Base-by-base conservation (phyloP, 2,113 vertebrate species). In the Pyxicephalus adspersus region DNA sequence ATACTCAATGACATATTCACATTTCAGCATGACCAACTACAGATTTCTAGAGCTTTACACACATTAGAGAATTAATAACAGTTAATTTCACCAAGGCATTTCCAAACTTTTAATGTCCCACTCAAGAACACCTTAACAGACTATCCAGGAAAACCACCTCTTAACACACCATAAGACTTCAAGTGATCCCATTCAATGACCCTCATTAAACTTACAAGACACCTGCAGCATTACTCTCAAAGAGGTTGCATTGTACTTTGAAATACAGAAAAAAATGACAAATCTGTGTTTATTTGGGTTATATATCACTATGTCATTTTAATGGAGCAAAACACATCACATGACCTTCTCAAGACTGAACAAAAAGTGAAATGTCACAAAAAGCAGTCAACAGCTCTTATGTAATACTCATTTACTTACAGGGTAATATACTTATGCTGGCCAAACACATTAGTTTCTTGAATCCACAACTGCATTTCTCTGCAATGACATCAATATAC, bases 91-190 rank as follows among this genome's bases (percentile, higher is more conserved):
- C 34, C 23, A 67, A 25, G 23, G 34, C 20, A 22, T 38, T 45
- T 65, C 64, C 31, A 65, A 20, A 20, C 34, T 38, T 45, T 45
- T 13, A 45, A 7, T n/a, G n/a, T 67, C 20, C 65, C 34, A 67
- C 65, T 67, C 38, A 50, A 28, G n/a, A 50, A 22, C 38, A 68
- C 66, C 22, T 50, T 68, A 26, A 68, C n/a, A 26, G n/a, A 3
- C 22, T 19, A 19, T 25, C 5, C 23, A n/a, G 18, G 20, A n/a
- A 34, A 66, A n/a, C 20, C 31, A 38, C 64, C 18, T 19, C 64
- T 68, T 51, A 68, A 23, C 34, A 68, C 45, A 68, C 66, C 66
- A 51, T 31, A 66, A 13, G 22, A 68, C 66, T 28, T 45, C 38
- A 45, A 45, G 38, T 45, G 38, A 13, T 45, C 38, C 38, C 38